phyloP scores from a whole-genome alignment of 2,797 vertebrate species.

The Botia almorhae region DNA sequence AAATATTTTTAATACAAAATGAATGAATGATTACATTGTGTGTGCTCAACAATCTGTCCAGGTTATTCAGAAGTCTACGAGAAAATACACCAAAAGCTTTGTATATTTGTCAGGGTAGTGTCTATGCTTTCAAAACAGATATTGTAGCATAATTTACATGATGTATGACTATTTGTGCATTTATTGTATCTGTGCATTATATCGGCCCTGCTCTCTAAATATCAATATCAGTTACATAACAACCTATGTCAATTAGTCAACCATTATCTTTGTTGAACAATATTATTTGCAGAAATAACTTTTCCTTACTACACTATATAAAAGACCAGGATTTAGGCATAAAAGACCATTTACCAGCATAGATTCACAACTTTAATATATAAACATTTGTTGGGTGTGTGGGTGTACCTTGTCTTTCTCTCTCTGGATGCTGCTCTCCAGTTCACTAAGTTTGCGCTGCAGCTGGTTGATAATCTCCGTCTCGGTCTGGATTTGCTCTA shows the following conservation, averaged over 20 bases:
- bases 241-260: background rate
- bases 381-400: background rate
- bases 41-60: background rate
- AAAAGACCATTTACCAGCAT: background rate
- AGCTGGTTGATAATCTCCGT: constrained; percentile 83
- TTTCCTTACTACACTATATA: background rate
- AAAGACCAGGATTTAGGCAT: background rate
- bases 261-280: too few relatives aligned
- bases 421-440: constrained; percentile 86
- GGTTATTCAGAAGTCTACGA: background rate
- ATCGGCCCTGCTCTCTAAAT: background rate
- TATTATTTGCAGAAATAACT: background rate
- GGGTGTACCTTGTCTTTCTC: constrained; percentile 90
- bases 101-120: too few relatives aligned
- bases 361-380: constrained; percentile 17
- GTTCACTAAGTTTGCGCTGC: constrained; percentile 85
- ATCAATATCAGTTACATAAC: background rate
- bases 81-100: too few relatives aligned
- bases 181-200: too few relatives aligned
- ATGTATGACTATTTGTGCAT: too few relatives aligned
- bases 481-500: constrained; percentile 86
- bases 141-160: too few relatives aligned
- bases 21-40: background rate
- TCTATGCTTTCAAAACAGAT: too few relatives aligned
- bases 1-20: constrained; percentile 6